Percentiles rank a stretch among this genome's conserved stretches.
Conservation (phyloP, 2,888 invertebrate genomes). For the Cryptocephalus primarius region DNA sequence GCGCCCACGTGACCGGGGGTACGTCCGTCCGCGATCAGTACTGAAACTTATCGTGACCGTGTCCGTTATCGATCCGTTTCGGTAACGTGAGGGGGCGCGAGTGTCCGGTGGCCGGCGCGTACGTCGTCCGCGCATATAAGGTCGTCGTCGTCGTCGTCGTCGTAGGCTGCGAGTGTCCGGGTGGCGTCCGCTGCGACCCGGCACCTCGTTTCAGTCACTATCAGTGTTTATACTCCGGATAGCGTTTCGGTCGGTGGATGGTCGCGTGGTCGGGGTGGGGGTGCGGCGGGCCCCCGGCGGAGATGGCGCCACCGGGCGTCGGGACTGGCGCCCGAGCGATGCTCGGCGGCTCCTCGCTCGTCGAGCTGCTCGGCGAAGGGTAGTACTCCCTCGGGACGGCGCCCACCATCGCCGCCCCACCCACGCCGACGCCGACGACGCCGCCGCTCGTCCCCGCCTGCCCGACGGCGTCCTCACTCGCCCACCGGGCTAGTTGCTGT, state of each 20-base stretch:
- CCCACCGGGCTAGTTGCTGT: conserved; percentile 92
- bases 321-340: conserved; percentile 42
- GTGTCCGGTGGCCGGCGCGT: conserved; percentile 9
- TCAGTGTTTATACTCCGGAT: conserved; percentile 72
- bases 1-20: too few relatives aligned
- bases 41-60: too few relatives aligned
- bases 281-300: conserved; percentile 21
- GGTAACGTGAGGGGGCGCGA: conserved; percentile 11
- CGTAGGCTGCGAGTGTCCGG: conserved; percentile 4
- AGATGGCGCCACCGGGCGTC: conserved; percentile 30
- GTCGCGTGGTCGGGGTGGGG: conserved; percentile 38
- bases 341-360: conserved; percentile 44
- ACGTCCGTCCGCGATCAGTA: too few relatives aligned
- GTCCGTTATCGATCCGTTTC: conserved; percentile 3
- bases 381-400: conserved; percentile 43
- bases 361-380: conserved; percentile 45
- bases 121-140: conserved; percentile 5
- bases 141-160: neutral
- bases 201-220: conserved; percentile 33
- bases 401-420: conserved; percentile 13
- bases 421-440: conserved; percentile 5
- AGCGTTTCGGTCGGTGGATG: conserved; percentile 48
- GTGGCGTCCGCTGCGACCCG: conserved; percentile 22
- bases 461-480: conserved; percentile 66
- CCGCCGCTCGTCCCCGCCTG: conserved; percentile 33